phyloP scores from a whole-genome alignment of 2,888 invertebrate genomes.

The Melolontha melolontha region DNA sequence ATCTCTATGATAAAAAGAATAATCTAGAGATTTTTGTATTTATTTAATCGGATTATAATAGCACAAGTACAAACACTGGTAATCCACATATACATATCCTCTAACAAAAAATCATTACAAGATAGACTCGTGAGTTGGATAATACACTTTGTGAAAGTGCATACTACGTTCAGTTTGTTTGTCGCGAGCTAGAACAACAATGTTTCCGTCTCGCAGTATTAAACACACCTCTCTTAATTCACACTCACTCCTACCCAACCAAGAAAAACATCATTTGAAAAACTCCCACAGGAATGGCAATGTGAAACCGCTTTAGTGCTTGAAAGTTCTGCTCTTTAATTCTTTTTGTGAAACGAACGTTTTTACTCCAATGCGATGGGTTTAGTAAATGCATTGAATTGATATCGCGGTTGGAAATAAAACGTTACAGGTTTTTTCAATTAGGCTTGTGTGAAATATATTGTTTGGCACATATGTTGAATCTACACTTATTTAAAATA shows the following conservation, averaged over 20 bases:
- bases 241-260: conserved; percentile 5
- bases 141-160: too few relatives aligned
- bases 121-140: too few relatives aligned
- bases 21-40: too few relatives aligned
- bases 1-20: too few relatives aligned
- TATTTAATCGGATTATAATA: too few relatives aligned
- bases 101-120: too few relatives aligned
- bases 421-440: conserved; percentile 19
- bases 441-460: conserved; percentile 5
- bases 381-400: conserved; percentile 12
- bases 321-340: conserved; percentile 22
- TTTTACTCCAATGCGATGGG: conserved; percentile 4
- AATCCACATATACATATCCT: too few relatives aligned
- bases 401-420: not conserved
- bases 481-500: not conserved
- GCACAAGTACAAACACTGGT: too few relatives aligned
- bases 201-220: conserved; percentile 6
- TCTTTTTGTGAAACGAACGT: conserved; percentile 2
- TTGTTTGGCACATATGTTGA: not conserved
- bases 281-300: not conserved
- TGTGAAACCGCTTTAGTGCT: conserved; percentile 5
- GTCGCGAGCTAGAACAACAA: too few relatives aligned
- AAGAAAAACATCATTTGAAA: conserved; percentile 5
- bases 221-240: conserved; percentile 9
- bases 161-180: too few relatives aligned